A percentile compares a stretch with the other conserved stretches of the same genome.
These are phyloP conservation scores for Ciconia boyciana DNA, from an alignment of 2,113 vertebrate genomes.

Conservation along the genomic window DNA sequence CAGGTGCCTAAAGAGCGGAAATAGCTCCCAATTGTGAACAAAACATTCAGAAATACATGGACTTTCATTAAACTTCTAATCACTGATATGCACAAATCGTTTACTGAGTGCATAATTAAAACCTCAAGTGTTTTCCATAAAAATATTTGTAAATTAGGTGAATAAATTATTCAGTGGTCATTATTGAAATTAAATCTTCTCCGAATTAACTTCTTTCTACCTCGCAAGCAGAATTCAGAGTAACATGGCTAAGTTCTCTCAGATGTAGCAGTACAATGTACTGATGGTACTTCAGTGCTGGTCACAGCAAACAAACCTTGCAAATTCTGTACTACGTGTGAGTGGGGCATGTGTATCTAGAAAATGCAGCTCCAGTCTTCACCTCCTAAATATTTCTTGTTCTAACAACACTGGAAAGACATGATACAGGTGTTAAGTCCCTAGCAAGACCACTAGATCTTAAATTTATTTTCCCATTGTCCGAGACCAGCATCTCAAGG, in stretches of 20 bases:
- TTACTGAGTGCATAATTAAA: neutral
- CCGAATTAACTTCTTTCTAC: neutral
- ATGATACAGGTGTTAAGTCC: neutral
- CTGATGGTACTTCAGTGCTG: neutral
- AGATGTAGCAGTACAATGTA: fast-evolving
- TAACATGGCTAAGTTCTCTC: neutral
- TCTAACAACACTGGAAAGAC: neutral
- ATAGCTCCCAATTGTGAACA: neutral
- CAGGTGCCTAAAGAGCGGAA: neutral
- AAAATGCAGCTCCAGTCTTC: fast-evolving
- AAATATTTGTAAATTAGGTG: neutral
- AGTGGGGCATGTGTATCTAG: fast-evolving
- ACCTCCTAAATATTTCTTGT: neutral
- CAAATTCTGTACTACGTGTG: fast-evolving
- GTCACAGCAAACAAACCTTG: neutral
- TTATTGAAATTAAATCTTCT: neutral
- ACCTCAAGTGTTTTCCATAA: neutral
- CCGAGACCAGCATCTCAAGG: neutral
- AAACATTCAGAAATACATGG: neutral
- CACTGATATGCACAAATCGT: neutral
- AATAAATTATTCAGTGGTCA: conserved; percentile 31
- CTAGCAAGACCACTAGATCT: neutral
- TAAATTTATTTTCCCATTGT: neutral
- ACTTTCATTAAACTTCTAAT: neutral
- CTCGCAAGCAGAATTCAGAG: neutral